phyloP scores from a whole-genome alignment of 2,113 vertebrate genomes.

The Platycercus adscitus region DNA sequence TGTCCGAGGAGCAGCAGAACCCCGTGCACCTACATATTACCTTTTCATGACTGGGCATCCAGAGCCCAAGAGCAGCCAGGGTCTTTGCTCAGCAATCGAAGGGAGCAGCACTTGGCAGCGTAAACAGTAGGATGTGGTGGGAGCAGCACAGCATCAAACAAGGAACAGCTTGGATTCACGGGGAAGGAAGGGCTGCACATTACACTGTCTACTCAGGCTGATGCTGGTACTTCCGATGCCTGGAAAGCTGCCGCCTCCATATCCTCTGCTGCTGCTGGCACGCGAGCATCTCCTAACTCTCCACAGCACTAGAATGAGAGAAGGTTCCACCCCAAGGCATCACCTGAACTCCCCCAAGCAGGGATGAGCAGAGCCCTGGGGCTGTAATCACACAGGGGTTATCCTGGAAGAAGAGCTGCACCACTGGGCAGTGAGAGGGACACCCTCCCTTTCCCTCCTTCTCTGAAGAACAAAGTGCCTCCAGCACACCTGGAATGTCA shows the following conservation, averaged over 20 bases:
- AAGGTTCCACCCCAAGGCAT: background rate
- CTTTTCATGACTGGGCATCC: background rate
- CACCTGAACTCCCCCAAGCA: background rate
- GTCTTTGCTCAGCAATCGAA: background rate
- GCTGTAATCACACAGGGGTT: background rate
- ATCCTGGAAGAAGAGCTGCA: background rate
- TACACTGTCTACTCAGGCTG: constrained; percentile 67
- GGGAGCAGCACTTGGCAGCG: constrained; percentile 46
- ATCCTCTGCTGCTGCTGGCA: constrained; percentile 67
- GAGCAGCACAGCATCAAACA: constrained; percentile 31
- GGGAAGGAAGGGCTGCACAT: constrained; percentile 65
- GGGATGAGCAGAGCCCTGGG: background rate
- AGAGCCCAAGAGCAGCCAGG: background rate
- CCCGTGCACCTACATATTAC: accelerated
- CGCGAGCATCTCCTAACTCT: background rate
- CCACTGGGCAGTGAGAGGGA: accelerated
- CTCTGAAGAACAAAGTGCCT: background rate
- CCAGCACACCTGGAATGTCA: background rate
- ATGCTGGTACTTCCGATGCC: constrained; percentile 67
- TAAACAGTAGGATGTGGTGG: constrained; percentile 36
- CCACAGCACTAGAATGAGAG: background rate
- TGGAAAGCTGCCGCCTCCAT: constrained; percentile 71
- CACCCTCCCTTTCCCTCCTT: background rate
- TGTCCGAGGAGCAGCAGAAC: background rate
- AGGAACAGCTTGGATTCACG: constrained; percentile 70